Evolutionary conservation across 2,797 vertebrate species (phyloP).

Genomic region (Caiman crocodilus): DNA sequence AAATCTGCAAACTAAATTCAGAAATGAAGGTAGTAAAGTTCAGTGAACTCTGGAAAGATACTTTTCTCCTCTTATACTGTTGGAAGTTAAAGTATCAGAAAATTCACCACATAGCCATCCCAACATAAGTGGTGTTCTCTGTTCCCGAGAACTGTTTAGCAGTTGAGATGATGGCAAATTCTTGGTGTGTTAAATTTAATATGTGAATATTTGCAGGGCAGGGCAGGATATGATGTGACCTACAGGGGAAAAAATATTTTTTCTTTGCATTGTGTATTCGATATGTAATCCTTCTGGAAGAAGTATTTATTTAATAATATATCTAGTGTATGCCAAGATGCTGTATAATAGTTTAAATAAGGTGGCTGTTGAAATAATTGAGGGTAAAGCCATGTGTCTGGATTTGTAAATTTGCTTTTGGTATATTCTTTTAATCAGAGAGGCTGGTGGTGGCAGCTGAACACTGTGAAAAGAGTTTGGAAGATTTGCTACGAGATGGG

Average conservation of each 20-base stretch:
- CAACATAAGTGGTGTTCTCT: neutral
- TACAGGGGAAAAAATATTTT: too few species aligned
- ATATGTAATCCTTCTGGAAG: neutral
- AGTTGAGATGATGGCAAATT: neutral
- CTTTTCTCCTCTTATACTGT: neutral
- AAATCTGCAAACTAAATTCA: neutral
- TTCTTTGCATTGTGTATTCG: neutral
- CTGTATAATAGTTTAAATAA: neutral
- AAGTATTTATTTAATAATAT: neutral
- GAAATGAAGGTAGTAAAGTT: neutral
- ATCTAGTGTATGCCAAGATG: neutral
- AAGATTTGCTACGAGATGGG: slow-evolving; percentile 88
- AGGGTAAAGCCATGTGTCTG: neutral
- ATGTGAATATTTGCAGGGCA: neutral
- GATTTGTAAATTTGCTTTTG: neutral
- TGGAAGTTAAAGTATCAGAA: neutral
- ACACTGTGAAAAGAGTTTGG: slow-evolving; percentile 91
- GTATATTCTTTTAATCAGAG: slow-evolving; percentile 79
- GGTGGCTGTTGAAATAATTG: neutral
- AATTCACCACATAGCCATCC: neutral
- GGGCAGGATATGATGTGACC: too few species aligned
- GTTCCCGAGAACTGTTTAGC: neutral
- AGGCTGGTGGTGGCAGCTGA: slow-evolving; percentile 96
- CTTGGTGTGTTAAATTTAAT: neutral
- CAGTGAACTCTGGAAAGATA: neutral